Evolutionary conservation across 2,888 invertebrate species (phyloP).

Genomic region (Platypus cylindrus): DNA sequence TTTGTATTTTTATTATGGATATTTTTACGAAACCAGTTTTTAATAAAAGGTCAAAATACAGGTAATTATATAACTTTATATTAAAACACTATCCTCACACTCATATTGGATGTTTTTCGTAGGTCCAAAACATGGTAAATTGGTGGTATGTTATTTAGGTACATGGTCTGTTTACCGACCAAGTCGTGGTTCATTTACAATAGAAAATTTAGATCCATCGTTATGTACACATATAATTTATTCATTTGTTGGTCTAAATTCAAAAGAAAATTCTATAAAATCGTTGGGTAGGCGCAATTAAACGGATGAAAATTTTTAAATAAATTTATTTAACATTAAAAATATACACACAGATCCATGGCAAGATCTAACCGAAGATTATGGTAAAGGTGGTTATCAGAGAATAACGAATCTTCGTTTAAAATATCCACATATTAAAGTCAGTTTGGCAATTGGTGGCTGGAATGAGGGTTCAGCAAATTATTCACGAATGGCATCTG

Average conservation of each 20-base stretch:
- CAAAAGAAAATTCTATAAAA: constrained; percentile 49
- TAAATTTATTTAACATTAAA: no score
- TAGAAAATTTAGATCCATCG: constrained; percentile 56
- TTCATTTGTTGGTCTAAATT: constrained; percentile 69
- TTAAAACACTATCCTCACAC: no score
- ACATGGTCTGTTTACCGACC: constrained; percentile 68
- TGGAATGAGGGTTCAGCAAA: constrained; percentile 81
- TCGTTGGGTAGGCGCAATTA: constrained; percentile 54
- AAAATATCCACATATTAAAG: constrained; percentile 55
- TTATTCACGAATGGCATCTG: constrained; percentile 57
- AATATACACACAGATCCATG: constrained; percentile 47
- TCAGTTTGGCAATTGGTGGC: constrained; percentile 71
- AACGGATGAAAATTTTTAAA: no score
- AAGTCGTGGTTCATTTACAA: constrained; percentile 48
- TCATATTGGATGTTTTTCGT: no score
- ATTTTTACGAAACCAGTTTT: no score
- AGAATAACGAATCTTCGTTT: constrained; percentile 53
- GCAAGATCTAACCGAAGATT: constrained; percentile 63
- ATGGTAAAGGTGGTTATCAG: constrained; percentile 59
- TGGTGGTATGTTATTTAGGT: constrained; percentile 68
- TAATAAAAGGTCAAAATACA: no score
- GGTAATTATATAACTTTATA: no score
- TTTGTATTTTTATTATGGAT: no score
- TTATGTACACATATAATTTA: constrained; percentile 73
- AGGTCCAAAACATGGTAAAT: constrained; percentile 60